Evolutionary conservation across 2,888 invertebrate genomes (phyloP), one percentile per base, ranked within the genome.

Genomic region (Automeris io): DNA sequence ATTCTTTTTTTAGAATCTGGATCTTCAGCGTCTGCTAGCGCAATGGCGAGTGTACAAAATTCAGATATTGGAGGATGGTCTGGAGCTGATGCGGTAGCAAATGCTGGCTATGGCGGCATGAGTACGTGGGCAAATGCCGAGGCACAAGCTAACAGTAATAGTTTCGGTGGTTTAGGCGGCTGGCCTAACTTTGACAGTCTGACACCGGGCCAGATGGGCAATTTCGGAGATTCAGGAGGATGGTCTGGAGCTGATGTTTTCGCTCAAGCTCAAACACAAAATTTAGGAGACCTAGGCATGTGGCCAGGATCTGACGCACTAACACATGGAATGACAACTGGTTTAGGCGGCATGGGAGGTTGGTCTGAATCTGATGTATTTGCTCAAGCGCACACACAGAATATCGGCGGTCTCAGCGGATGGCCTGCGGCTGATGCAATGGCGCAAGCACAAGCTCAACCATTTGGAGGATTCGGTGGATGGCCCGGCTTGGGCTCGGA

Each of bases 191-290:
- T 35, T 18, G 35, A 35, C 0, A 37, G 43, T 4, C 22, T 31
- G 6, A 46, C 46, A 5, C 39, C 33, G 19, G 45, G 43, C 18
- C 37, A 49, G 22, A 47, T 44, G 35, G 37, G 33, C 26, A 47
- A 26, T 16, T 18, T n/a, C 13, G 44, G 26, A 1, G 44, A 47
- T 2, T 40, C 35, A 9, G 60, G 51, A 12, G 47, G 43, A 9
- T 35, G 32, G 7, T 43, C 49, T 1, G 34, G 48, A 22, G 45
- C 52, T 3, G 42, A 42, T 13, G 54, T 57, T 7, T 8, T 33
- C 4, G 50, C 55, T 3, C 36, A 42, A 29, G 55, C 56, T 12
- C 36, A 48, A 23, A 43, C 49, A 3, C 33, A 39, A 9, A 43
- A 47, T 40, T 13, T 36, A 6, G 19, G 19, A n/a, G 38, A 42